A percentile compares a stretch with the other conserved stretches of the same genome.
phyloP scores from a whole-genome alignment of 2,797 vertebrate species.

The Loris lydekkerianus region DNA sequence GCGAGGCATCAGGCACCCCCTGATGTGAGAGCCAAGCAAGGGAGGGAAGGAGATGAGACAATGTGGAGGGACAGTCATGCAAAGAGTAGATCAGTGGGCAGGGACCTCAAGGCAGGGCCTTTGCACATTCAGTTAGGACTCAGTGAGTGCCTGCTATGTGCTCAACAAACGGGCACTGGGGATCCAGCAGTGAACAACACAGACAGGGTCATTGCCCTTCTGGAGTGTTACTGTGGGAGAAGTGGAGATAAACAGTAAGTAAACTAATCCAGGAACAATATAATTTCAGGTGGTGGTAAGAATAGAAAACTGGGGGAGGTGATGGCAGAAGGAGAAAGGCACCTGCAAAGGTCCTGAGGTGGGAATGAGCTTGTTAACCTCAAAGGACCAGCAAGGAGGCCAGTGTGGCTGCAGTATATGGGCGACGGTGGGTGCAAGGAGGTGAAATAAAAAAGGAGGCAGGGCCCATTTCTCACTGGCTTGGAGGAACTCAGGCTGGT shows the following conservation, averaged over 20 bases:
- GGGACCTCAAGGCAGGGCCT: not conserved
- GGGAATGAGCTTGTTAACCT: not conserved
- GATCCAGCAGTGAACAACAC: not conserved
- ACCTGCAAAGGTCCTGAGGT: not conserved
- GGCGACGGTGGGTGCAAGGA: not conserved
- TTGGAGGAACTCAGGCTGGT: not conserved
- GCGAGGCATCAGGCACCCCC: not conserved
- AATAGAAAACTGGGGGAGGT: not conserved
- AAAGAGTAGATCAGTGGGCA: not conserved
- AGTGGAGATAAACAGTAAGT: not conserved
- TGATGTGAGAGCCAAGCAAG: fast-evolving
- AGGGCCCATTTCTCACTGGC: not conserved
- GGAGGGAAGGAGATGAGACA: not conserved
- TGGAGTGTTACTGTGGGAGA: not conserved
- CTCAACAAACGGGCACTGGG: not conserved
- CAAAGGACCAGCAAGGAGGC: not conserved
- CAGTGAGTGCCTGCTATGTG: not conserved
- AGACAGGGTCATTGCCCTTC: not conserved
- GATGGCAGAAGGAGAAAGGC: not conserved
- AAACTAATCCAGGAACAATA: not conserved
- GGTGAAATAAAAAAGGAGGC: not conserved
- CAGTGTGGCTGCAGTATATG: not conserved
- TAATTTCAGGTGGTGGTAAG: not conserved
- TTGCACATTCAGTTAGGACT: not conserved
- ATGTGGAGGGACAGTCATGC: not conserved